Conservation (phyloP, 2,113 vertebrate genomes). For the Corynorhinus townsendii region DNA sequence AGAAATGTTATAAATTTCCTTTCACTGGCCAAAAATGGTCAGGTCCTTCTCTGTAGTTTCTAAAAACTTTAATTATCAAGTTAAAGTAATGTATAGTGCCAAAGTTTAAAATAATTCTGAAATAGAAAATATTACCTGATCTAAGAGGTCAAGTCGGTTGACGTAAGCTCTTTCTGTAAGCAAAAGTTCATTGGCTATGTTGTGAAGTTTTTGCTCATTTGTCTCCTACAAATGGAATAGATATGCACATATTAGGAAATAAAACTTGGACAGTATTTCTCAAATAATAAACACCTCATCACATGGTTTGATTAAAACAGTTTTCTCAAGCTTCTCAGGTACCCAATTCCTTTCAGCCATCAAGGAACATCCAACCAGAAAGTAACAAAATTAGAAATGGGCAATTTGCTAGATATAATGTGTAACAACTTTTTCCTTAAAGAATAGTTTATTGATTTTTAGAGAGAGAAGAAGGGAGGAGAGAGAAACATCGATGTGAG, state of each 20-base stretch:
- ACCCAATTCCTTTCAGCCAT: neutral
- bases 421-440: neutral
- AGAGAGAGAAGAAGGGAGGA: neutral
- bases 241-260: conserved; percentile 25
- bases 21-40: neutral
- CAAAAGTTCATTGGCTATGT: conserved; percentile 96
- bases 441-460: neutral
- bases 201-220: conserved; percentile 94
- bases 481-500: neutral
- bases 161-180: conserved; percentile 97
- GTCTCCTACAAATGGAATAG: conserved; percentile 86
- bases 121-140: conserved; percentile 76
- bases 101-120: conserved; percentile 5
- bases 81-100: neutral
- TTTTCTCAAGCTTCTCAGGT: neutral
- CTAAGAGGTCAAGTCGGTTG: conserved; percentile 89
- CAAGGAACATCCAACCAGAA: neutral
- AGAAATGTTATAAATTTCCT: conserved; percentile 53
- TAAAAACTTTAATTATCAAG: neutral
- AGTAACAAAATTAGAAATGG: neutral
- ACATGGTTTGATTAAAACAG: neutral
- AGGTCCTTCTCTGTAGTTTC: neutral
- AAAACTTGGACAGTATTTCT: neutral
- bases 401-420: neutral
- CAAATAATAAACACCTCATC: neutral